Evolutionary conservation across 2,113 vertebrate genomes (phyloP).

Genomic region (Amphiprion percula): DNA sequence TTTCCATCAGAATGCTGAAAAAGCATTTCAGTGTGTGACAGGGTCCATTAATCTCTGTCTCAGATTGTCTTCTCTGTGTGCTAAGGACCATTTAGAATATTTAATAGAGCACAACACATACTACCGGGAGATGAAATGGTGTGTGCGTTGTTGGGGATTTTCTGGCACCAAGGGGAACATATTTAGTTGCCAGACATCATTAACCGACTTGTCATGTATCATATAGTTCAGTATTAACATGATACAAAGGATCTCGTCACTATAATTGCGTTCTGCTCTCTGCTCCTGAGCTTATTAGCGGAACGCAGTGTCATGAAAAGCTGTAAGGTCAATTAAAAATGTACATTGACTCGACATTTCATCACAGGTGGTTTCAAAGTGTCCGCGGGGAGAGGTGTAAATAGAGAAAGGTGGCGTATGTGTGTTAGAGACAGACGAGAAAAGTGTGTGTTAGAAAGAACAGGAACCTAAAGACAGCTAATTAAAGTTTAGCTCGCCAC

Average conservation of each 20-base stretch:
- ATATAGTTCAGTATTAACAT: slow-evolving; percentile 43
- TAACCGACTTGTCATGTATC: slow-evolving; percentile 41
- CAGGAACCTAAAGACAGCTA: background rate
- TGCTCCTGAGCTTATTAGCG: slow-evolving; percentile 29
- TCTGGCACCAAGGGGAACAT: background rate
- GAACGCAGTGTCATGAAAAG: slow-evolving; percentile 25
- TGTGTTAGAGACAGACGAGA: too few relatives aligned
- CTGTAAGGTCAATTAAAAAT: slow-evolving; percentile 58
- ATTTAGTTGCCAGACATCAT: slow-evolving; percentile 44
- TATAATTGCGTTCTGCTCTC: slow-evolving; percentile 28
- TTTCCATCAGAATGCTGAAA: slow-evolving; percentile 1
- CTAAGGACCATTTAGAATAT: slow-evolving; percentile 42
- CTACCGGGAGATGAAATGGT: slow-evolving; percentile 12
- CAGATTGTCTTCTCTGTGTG: slow-evolving; percentile 15
- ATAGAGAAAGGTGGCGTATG: background rate
- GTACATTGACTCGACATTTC: slow-evolving; percentile 37
- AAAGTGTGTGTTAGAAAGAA: background rate
- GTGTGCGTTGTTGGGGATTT: background rate
- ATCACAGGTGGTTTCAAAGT: slow-evolving; percentile 29
- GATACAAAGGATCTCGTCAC: background rate
- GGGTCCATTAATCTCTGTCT: slow-evolving; percentile 48
- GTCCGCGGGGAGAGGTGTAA: slow-evolving; percentile 1
- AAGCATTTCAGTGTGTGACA: slow-evolving; percentile 11
- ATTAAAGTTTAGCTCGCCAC: too few relatives aligned
- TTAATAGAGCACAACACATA: slow-evolving; percentile 32